Conservation (phyloP, 2,113 vertebrate genomes). For the Paracanthobrama guichenoti region DNA sequence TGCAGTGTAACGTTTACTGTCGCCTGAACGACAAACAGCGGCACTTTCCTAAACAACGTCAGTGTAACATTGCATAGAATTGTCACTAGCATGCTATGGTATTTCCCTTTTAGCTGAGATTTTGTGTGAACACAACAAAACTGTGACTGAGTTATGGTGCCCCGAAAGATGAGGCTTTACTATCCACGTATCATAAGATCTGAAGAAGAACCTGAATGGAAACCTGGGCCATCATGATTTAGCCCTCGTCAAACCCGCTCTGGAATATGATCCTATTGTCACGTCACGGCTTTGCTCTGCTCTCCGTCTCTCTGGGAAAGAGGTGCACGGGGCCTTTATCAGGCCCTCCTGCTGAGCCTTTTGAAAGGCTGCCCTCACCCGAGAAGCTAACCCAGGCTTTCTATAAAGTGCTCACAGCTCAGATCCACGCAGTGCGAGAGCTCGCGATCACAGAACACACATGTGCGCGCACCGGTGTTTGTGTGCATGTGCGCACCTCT, state of each 20-base stretch:
- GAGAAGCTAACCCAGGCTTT: constrained; percentile 47
- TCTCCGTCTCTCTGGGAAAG: constrained; percentile 2
- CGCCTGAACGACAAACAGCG: constrained; percentile 59
- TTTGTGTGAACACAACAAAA: background rate
- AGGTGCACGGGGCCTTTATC: constrained; percentile 33
- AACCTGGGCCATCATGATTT: constrained; percentile 29
- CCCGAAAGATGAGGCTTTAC: background rate
- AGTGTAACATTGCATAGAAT: constrained; percentile 18
- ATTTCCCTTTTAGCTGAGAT: constrained; percentile 26
- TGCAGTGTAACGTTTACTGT: constrained; percentile 75
- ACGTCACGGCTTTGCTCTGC: constrained; percentile 17
- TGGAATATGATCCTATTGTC: constrained; percentile 38
- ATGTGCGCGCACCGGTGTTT: constrained; percentile 48
- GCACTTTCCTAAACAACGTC: constrained; percentile 58
- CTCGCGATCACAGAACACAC: constrained; percentile 63
- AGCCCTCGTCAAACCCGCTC: constrained; percentile 15
- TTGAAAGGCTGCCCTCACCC: constrained; percentile 45
- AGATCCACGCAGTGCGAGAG: constrained; percentile 57
- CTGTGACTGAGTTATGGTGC: background rate
- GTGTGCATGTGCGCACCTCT: constrained; percentile 74
- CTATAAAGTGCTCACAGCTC: constrained; percentile 52
- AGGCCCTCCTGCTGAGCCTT: constrained; percentile 37
- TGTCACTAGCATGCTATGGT: constrained; percentile 5
- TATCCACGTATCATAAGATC: constrained; percentile 6
- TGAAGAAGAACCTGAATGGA: constrained; percentile 19